Conservation (phyloP, 1,140 invertebrate genomes). For the Carcinoscorpius rotundicauda region DNA sequence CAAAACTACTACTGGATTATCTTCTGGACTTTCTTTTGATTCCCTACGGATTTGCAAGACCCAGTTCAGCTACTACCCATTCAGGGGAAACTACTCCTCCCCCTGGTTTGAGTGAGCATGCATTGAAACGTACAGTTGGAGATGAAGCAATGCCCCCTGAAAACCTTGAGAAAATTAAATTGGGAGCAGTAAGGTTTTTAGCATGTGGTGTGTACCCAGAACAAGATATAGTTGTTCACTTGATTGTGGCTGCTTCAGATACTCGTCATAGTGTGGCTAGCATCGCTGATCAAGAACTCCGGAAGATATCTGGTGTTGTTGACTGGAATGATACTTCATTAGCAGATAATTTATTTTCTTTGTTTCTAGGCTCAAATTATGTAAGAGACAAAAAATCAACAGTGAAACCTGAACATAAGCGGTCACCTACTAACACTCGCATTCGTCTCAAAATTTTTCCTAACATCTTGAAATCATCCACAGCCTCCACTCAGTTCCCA, state of each 20-base stretch:
- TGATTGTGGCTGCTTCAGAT: constrained; percentile 74
- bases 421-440: constrained; percentile 59
- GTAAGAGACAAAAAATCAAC: constrained; percentile 36
- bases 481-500: constrained; percentile 62
- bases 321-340: constrained; percentile 59
- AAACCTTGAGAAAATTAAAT: constrained; percentile 64
- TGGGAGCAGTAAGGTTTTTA: constrained; percentile 70
- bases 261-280: constrained; percentile 44
- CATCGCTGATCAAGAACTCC: constrained; percentile 39
- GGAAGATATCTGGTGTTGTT: constrained; percentile 29
- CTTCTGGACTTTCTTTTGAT: constrained; percentile 69
- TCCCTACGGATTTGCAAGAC: constrained; percentile 57
- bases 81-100: constrained; percentile 38
- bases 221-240: constrained; percentile 56
- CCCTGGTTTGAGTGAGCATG: constrained; percentile 61
- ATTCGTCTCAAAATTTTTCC: constrained; percentile 73
- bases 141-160: constrained; percentile 63
- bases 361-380: constrained; percentile 58
- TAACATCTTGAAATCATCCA: constrained; percentile 63
- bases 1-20: constrained; percentile 56
- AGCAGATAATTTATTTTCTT: constrained; percentile 54
- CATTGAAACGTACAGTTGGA: constrained; percentile 63
- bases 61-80: too few relatives aligned
- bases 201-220: constrained; percentile 58
- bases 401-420: constrained; percentile 47